Evolutionary conservation across 2,113 vertebrate genomes (phyloP).

Genomic region (Tor tambroides): DNA sequence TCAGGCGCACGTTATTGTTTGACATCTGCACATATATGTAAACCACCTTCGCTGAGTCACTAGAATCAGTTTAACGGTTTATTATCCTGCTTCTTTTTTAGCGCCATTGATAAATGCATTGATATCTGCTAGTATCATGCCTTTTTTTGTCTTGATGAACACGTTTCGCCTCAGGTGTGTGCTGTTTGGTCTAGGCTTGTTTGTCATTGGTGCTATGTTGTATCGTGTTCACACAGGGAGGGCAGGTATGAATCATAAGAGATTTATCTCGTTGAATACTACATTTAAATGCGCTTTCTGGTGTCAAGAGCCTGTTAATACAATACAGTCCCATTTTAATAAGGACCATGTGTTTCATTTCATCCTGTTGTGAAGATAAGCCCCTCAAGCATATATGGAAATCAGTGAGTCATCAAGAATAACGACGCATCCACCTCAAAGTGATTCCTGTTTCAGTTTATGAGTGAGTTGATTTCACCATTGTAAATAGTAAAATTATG

Average conservation of each 20-base stretch:
- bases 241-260: constrained; percentile 12
- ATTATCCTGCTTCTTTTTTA: background rate
- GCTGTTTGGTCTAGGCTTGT: constrained; percentile 48
- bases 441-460: background rate
- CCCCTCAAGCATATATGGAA: constrained; percentile 15
- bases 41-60: background rate
- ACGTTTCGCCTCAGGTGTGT: constrained; percentile 47
- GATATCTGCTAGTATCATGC: background rate
- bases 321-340: background rate
- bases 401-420: constrained; percentile 9
- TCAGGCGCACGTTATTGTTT: background rate
- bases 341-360: background rate
- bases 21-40: background rate
- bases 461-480: background rate
- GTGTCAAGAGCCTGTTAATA: background rate
- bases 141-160: constrained; percentile 14
- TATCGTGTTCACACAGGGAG: constrained; percentile 38
- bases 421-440: background rate
- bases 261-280: background rate
- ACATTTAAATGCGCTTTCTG: background rate
- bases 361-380: constrained; percentile 25
- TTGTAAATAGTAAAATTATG: background rate
- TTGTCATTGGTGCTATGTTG: constrained; percentile 40
- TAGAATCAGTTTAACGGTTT: background rate
- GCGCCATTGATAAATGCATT: background rate